Conservation (phyloP, 2,113 vertebrate species). For the Piprites chloris region DNA sequence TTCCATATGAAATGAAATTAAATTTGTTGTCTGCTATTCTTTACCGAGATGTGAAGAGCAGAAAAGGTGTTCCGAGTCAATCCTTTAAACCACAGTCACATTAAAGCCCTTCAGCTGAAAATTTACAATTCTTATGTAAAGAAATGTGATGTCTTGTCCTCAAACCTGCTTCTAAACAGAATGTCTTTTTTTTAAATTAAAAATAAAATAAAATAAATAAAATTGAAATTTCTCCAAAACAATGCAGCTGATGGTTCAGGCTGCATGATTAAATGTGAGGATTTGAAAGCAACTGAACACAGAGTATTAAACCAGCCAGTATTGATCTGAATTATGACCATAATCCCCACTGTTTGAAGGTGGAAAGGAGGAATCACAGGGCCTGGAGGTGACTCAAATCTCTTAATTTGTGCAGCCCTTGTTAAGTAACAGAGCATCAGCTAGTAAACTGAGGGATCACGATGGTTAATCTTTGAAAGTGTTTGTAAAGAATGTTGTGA, state of each 20-base stretch:
- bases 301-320: background rate
- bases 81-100: background rate
- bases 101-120: background rate
- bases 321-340: background rate
- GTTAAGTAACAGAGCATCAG: background rate
- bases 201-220: background rate
- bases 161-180: background rate
- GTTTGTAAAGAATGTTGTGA: background rate
- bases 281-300: background rate
- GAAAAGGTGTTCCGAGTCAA: background rate
- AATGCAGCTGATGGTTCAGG: background rate
- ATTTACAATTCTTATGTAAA: background rate
- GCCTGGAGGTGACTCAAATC: background rate
- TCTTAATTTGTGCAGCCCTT: background rate
- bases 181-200: fast-evolving
- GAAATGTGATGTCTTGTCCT: background rate
- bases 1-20: background rate
- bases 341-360: background rate
- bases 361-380: background rate
- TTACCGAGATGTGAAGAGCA: background rate
- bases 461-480: background rate
- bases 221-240: background rate
- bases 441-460: background rate
- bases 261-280: background rate
- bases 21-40: background rate